Percentiles rank a stretch among this genome's conserved stretches.
phyloP scores from a whole-genome alignment of 2,113 vertebrate genomes.

The Engystomops pustulosus region DNA sequence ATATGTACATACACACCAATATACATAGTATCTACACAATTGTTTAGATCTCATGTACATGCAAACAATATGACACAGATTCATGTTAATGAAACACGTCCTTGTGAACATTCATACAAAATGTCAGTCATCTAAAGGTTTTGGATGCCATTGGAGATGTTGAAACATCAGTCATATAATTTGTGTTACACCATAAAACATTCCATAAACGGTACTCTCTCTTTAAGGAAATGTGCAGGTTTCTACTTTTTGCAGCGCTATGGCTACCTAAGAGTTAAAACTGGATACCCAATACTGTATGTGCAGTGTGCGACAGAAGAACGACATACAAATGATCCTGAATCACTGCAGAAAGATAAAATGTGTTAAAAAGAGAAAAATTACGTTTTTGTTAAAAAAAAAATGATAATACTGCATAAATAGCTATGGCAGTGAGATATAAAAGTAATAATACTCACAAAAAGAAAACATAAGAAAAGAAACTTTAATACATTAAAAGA shows the following conservation, averaged over 20 bases:
- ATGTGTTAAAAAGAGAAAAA: neutral
- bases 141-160: neutral
- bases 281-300: neutral
- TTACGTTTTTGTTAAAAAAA: too few relatives aligned
- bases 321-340: neutral
- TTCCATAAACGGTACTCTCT: neutral
- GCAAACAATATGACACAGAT: slow-evolving; percentile 34
- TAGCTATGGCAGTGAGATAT: slow-evolving; percentile 7
- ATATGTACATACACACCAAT: slow-evolving; percentile 50
- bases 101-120: slow-evolving; percentile 30
- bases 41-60: slow-evolving; percentile 45
- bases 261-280: slow-evolving; percentile 1
- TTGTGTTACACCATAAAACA: neutral
- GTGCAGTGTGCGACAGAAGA: neutral
- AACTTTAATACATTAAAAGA: neutral
- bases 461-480: neutral
- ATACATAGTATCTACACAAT: slow-evolving; percentile 45
- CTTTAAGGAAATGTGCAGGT: neutral
- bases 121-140: neutral
- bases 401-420: slow-evolving; percentile 14
- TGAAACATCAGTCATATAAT: neutral
- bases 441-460: neutral
- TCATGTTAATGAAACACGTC: slow-evolving; percentile 26
- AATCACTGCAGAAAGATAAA: slow-evolving; percentile 9
- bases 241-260: neutral